phyloP scores from a whole-genome alignment of 53 echinoderm and acorn worm genomes.

The Echinometra lucunter region DNA sequence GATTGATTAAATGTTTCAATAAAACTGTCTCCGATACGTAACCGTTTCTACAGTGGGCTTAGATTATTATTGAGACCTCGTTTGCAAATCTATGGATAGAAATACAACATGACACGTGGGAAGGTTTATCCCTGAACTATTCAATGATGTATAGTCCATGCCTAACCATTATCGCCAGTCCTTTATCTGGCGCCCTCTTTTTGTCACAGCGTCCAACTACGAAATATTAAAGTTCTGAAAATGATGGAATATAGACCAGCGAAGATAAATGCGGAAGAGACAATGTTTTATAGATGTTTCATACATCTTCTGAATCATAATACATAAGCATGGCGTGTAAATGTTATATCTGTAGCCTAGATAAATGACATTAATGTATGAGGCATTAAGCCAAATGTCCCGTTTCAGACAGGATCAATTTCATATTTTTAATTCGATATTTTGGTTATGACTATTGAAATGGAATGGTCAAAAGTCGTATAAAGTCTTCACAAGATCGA shows the following conservation, averaged over 20 bases:
- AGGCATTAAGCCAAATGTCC: too few relatives aligned
- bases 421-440: not conserved
- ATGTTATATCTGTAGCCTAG: too few relatives aligned
- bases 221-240: too few relatives aligned
- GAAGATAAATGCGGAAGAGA: too few relatives aligned
- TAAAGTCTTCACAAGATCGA: not conserved
- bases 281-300: too few relatives aligned
- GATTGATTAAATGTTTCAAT: not conserved
- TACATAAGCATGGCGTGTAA: too few relatives aligned
- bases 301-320: too few relatives aligned
- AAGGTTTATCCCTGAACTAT: not conserved
- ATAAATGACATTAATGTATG: too few relatives aligned
- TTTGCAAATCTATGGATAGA: not conserved
- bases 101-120: too few relatives aligned
- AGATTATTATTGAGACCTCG: not conserved
- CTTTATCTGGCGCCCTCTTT: not conserved
- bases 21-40: not conserved
- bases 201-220: too few relatives aligned
- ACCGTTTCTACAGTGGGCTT: not conserved
- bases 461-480: not conserved
- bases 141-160: not conserved
- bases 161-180: not conserved
- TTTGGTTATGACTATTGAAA: not conserved
- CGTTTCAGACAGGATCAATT: too few relatives aligned
- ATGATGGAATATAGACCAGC: too few relatives aligned